phyloP scores from a whole-genome alignment of 2,113 vertebrate species.

The Carassius gibelio region DNA sequence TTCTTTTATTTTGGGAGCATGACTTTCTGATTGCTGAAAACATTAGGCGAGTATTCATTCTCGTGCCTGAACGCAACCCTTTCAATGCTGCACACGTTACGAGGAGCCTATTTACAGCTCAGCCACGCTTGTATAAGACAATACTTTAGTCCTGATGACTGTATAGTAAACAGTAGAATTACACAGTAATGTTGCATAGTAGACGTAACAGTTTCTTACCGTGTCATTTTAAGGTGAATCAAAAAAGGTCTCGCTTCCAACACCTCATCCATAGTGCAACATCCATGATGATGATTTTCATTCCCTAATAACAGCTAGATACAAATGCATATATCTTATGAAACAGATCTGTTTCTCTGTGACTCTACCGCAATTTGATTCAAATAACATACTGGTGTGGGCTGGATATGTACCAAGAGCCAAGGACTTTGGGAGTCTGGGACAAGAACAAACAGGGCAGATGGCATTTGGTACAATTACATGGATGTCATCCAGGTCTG shows the following conservation, averaged over 20 bases:
- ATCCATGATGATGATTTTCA: background rate
- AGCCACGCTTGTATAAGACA: background rate
- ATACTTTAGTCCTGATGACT: slow-evolving; percentile 23
- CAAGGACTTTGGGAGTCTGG: slow-evolving; percentile 17
- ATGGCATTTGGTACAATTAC: slow-evolving; percentile 38
- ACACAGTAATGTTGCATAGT: slow-evolving; percentile 12
- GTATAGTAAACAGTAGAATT: slow-evolving; percentile 4
- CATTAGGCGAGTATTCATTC: slow-evolving; percentile 67
- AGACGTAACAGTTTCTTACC: slow-evolving; percentile 34
- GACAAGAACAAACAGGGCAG: slow-evolving; percentile 42
- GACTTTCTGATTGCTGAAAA: slow-evolving; percentile 69
- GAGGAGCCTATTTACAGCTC: slow-evolving; percentile 27
- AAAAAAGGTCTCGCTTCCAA: slow-evolving; percentile 25
- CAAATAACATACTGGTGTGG: slow-evolving; percentile 6
- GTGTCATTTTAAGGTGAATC: slow-evolving; percentile 22
- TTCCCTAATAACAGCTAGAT: slow-evolving; percentile 5
- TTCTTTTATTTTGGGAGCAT: slow-evolving; percentile 68
- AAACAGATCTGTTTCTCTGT: background rate
- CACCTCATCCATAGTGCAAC: background rate
- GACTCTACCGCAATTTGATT: slow-evolving; percentile 17
- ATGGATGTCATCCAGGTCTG: slow-evolving; percentile 24
- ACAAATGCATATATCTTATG: background rate
- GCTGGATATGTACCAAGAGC: slow-evolving; percentile 30
- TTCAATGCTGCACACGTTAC: background rate
- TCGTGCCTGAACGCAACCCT: slow-evolving; percentile 49